Base-by-base conservation (phyloP, 2,888 invertebrate species). In the Serrognathus titanus region DNA sequence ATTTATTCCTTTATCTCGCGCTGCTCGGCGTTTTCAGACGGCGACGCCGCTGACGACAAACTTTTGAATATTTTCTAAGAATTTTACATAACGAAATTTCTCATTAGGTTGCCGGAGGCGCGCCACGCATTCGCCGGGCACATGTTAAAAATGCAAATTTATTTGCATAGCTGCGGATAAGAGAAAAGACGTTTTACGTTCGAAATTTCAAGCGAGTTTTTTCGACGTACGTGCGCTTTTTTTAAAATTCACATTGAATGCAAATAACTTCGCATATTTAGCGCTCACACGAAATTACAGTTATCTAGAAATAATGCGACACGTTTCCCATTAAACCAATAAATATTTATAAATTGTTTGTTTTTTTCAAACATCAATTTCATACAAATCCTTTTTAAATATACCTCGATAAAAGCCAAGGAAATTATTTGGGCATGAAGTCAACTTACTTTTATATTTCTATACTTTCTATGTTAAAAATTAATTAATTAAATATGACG, bases 1-100 rank as follows among this genome's bases (percentile, higher is more conserved):
- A 61, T 61, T 60, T 61, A 57, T 61, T 58, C 55, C 51, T 58
- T 54, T 54, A 39, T 51, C 37, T 41, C 47, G 38, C 40, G 50
- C 16, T 36, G 40, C 51, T 13, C 20, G 20, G 24, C 24, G 24
- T 31, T 31, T 31, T 31, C 24, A 31, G 24, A 31, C 7, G 11
- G 20, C 45, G n/a, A 11, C 10, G 36, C 16, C 37, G 10, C 16
- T 49, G 24, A 39, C 49, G 11, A 36, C 31, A 31, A 52, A 52
- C 35, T 45, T 43, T 52, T 43, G 52, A 52, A 52, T 52, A 52
- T 52, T 52, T 52, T 52, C 52, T 31, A 36, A 36, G 43, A 43
- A 45, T 41, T 54, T 48, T 41, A 43, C 41, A 41, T 48, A 54
- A 48, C 48, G 31, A 53, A 53, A 39, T 53, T 48, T 36, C 35